phyloP scores from a whole-genome alignment of 2,113 vertebrate species.

The Nipponia nippon region DNA sequence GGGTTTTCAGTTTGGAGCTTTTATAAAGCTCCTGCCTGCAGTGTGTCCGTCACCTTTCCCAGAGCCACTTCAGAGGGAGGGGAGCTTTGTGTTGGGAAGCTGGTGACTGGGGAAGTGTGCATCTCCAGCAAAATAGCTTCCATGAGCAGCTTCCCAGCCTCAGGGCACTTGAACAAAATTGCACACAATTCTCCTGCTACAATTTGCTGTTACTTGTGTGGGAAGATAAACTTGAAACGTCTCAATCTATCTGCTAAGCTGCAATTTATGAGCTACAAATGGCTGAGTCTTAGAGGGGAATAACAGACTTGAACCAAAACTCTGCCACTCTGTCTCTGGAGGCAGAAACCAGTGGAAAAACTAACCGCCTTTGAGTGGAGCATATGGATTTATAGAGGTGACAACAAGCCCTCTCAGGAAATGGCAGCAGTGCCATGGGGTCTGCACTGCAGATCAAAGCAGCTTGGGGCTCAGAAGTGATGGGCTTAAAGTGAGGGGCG shows the following conservation, averaged over 20 bases:
- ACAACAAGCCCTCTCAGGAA: neutral
- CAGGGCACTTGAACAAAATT: neutral
- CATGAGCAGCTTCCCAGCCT: neutral
- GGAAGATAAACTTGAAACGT: slow-evolving; percentile 15
- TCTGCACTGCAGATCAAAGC: neutral
- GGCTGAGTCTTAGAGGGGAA: neutral
- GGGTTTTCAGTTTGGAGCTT: neutral
- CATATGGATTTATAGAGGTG: neutral
- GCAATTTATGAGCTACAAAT: slow-evolving; percentile 18
- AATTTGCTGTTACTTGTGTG: neutral
- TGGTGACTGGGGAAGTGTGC: neutral
- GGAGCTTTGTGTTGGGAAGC: neutral
- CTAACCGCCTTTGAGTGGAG: neutral
- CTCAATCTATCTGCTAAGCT: neutral
- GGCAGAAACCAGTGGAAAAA: neutral
- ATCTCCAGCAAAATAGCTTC: neutral
- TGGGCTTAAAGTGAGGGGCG: neutral
- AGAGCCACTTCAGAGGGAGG: neutral
- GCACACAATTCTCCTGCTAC: neutral
- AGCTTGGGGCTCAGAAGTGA: neutral
- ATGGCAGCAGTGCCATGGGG: neutral
- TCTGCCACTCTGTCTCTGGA: neutral
- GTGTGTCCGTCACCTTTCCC: neutral
- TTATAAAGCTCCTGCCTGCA: neutral
- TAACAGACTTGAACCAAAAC: neutral